Evolutionary conservation across 2,113 vertebrate species (phyloP).

Genomic region (Theristicus caerulescens): DNA sequence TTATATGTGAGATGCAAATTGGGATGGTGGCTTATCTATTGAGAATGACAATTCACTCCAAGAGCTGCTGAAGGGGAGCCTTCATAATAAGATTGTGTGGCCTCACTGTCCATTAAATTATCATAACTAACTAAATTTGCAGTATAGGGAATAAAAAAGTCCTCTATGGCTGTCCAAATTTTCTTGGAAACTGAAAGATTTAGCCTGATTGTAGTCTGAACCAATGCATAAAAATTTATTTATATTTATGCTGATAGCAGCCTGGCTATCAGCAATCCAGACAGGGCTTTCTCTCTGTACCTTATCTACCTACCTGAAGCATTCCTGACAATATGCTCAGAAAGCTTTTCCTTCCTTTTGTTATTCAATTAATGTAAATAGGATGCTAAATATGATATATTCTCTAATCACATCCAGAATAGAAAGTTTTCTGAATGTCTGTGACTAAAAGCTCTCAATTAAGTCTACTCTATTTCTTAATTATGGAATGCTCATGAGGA

Average conservation of each 20-base stretch:
- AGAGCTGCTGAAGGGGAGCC: background rate
- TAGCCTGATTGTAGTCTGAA: background rate
- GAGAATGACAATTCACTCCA: background rate
- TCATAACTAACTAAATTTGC: conserved; percentile 15
- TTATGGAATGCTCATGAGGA: background rate
- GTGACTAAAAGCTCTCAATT: background rate
- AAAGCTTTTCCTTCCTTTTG: background rate
- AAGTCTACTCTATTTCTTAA: background rate
- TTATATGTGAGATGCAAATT: background rate
- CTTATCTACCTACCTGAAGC: background rate
- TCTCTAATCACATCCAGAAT: background rate
- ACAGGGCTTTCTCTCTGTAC: background rate
- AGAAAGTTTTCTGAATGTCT: background rate
- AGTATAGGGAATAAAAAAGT: background rate
- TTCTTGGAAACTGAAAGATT: conserved; percentile 14
- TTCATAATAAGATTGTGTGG: background rate
- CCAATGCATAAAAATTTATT: background rate
- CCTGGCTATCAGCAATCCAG: background rate
- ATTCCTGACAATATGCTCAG: background rate
- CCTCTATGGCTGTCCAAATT: background rate
- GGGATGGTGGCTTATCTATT: background rate
- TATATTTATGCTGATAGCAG: background rate
- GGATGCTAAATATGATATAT: background rate
- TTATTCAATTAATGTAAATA: background rate
- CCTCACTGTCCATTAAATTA: conserved; percentile 20